phyloP scores from a whole-genome alignment of 2,113 vertebrate genomes.

The Lophura nycthemera region DNA sequence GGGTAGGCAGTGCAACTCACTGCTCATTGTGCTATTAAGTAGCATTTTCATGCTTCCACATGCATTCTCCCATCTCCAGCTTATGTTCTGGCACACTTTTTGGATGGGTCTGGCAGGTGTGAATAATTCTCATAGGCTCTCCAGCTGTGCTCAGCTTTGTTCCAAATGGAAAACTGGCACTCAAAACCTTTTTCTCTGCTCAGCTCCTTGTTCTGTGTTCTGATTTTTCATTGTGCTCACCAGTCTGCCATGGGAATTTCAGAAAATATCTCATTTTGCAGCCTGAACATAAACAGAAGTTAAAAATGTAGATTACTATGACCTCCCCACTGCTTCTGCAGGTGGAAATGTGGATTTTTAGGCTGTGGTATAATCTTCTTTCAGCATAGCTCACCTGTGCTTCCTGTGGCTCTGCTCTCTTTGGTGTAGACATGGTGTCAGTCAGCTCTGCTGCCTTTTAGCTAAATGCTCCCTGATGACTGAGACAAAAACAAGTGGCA shows the following conservation, averaged over 20 bases:
- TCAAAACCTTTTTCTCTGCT: neutral
- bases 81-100: neutral
- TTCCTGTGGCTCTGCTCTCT: neutral
- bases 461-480: neutral
- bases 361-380: neutral
- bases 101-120: neutral
- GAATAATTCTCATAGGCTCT: neutral
- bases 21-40: neutral
- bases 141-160: fast-evolving
- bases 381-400: neutral
- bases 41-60: fast-evolving
- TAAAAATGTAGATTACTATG: neutral
- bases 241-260: neutral
- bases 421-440: neutral
- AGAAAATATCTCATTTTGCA: neutral
- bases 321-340: neutral
- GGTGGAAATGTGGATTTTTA: neutral
- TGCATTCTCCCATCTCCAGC: neutral
- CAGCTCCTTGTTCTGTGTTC: neutral
- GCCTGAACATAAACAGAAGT: neutral
- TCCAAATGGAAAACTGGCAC: neutral
- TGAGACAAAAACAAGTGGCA: neutral
- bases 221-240: neutral
- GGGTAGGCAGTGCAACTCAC: neutral
- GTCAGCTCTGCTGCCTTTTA: neutral